phyloP scores from a whole-genome alignment of 2,797 vertebrate genomes.

The Cyprinella venusta region DNA sequence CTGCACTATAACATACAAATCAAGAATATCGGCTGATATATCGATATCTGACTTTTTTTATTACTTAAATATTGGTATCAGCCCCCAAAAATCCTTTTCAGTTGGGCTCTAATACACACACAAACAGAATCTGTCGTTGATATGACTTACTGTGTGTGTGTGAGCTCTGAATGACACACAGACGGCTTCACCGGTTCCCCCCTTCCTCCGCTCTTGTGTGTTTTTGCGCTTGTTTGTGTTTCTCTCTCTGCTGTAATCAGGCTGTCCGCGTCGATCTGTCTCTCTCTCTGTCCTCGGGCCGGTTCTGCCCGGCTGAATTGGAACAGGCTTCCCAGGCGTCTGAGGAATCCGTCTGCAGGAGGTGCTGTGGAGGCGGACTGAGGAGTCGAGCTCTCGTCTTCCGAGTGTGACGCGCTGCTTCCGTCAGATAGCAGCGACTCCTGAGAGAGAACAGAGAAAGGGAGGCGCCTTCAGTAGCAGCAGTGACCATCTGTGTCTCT shows the following conservation, averaged over 20 bases:
- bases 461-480: conserved; percentile 6
- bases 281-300: conserved; percentile 10
- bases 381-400: conserved; percentile 30
- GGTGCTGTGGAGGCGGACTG: conserved; percentile 47
- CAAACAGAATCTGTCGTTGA: background rate
- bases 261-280: conserved; percentile 31
- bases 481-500: background rate
- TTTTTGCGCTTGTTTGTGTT: background rate
- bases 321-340: conserved; percentile 65
- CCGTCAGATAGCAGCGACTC: conserved; percentile 20
- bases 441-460: background rate
- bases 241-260: conserved; percentile 24
- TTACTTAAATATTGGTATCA: no score
- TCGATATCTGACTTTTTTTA: no score
- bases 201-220: conserved; percentile 15
- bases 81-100: no score
- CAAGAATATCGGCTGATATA: no score
- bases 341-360: conserved; percentile 65
- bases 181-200: conserved; percentile 2
- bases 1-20: no score
- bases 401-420: conserved; percentile 35
- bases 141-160: conserved; percentile 57
- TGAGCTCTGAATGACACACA: conserved; percentile 15
- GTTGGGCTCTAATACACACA: background rate
- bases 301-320: conserved; percentile 60